Evolutionary conservation across 2,797 vertebrate genomes (phyloP).

Genomic region (Rachycentron canadum): DNA sequence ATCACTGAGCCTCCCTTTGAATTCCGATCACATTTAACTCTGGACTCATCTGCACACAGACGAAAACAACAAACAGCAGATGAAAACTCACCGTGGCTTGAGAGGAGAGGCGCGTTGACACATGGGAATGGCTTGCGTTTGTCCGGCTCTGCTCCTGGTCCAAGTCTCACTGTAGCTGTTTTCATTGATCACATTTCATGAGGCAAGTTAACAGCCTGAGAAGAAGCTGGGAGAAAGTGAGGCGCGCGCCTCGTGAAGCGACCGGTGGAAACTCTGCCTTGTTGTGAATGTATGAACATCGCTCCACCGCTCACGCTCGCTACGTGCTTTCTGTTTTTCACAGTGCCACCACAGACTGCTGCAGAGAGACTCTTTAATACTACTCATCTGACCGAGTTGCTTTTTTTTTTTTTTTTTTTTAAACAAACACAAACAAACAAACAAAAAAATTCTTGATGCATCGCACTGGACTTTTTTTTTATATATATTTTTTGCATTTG

Average conservation of each 20-base stretch:
- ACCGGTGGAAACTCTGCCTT: constrained; percentile 73
- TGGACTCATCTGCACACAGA: constrained; percentile 15
- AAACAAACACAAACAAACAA: constrained; percentile 4
- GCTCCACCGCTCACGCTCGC: constrained; percentile 70
- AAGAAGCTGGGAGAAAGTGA: constrained; percentile 40
- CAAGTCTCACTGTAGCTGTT: constrained; percentile 26
- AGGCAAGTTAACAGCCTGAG: constrained; percentile 58
- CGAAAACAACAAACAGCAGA: constrained; percentile 32
- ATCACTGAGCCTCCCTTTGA: constrained; percentile 48
- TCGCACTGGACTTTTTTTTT: constrained; percentile 56
- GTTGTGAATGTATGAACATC: constrained; percentile 86
- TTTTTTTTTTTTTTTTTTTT: constrained; percentile 53
- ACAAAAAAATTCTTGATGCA: constrained; percentile 20
- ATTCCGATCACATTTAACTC: constrained; percentile 22
- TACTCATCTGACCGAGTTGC: constrained; percentile 55
- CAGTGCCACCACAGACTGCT: constrained; percentile 69
- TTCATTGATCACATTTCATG: constrained; percentile 50
- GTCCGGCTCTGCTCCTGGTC: constrained; percentile 18
- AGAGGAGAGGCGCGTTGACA: constrained; percentile 28
- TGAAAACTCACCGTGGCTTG: constrained; percentile 33
- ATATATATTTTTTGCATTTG: constrained; percentile 64
- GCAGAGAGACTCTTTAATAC: constrained; percentile 69
- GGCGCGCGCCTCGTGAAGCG: constrained; percentile 37
- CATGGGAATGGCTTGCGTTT: constrained; percentile 12
- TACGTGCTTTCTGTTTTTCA: constrained; percentile 54